Evolutionary conservation across 2,113 vertebrate species (phyloP).

Genomic region (Pristiophorus japonicus): DNA sequence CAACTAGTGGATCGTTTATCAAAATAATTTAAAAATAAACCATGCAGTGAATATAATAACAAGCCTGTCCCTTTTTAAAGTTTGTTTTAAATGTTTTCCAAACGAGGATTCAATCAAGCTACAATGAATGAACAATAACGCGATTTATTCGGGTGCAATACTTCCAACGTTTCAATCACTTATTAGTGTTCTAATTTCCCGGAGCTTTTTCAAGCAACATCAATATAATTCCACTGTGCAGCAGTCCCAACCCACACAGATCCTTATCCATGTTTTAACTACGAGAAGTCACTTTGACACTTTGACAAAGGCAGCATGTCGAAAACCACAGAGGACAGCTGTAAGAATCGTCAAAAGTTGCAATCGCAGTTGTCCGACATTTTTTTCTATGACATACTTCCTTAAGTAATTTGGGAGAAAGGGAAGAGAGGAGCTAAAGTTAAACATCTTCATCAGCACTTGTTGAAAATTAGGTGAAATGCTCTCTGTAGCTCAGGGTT

Average conservation of each 20-base stretch:
- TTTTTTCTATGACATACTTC: not conserved
- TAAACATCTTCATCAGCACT: conserved; percentile 10
- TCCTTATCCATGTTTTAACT: not conserved
- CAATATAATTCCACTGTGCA: not conserved
- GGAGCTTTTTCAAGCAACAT: no score
- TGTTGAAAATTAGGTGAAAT: not conserved
- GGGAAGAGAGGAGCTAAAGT: not conserved
- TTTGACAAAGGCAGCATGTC: not conserved
- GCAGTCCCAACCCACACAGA: not conserved
- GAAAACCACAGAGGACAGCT: not conserved
- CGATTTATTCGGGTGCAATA: not conserved
- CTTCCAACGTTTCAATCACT: not conserved
- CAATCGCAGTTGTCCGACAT: not conserved
- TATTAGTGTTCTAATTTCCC: not conserved
- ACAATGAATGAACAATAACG: not conserved
- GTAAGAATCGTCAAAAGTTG: not conserved
- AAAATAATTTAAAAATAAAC: not conserved
- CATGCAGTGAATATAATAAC: not conserved
- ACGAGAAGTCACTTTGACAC: not conserved
- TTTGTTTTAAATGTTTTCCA: not conserved
- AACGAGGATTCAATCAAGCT: no score
- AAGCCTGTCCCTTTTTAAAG: not conserved
- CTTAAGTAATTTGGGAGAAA: not conserved
- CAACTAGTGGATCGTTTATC: not conserved
- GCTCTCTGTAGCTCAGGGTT: not conserved